phyloP scores from a whole-genome alignment of 2,113 vertebrate species.

The Gavialis gangeticus region DNA sequence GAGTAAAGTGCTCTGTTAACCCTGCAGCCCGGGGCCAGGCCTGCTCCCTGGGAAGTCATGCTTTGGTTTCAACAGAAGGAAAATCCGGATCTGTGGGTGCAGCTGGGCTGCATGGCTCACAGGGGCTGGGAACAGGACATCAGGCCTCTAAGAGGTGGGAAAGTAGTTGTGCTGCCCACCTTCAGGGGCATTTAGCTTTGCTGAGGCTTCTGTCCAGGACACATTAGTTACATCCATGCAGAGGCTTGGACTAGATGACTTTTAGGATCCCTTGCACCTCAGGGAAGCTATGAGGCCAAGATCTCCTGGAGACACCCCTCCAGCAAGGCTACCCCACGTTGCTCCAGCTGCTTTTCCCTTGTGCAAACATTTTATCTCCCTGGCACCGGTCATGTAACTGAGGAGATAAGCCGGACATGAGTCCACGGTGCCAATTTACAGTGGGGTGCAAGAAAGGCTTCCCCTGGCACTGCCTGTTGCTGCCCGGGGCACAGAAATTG shows the following conservation, averaged over 20 bases:
- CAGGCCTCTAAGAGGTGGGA: not conserved
- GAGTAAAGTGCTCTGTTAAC: fast-evolving
- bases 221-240: no score
- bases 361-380: not conserved
- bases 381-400: not conserved
- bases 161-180: not conserved
- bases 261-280: no score
- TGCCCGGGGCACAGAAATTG: no score
- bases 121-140: fast-evolving
- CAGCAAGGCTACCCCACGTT: not conserved
- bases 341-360: not conserved
- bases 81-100: conserved; percentile 24
- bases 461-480: no score
- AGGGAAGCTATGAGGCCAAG: no score
- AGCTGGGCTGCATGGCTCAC: not conserved
- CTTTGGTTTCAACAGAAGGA: not conserved
- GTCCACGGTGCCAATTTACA: no score
- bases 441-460: no score
- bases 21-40: not conserved
- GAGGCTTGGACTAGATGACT: no score
- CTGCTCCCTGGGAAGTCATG: not conserved
- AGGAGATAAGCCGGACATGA: no score
- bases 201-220: no score
- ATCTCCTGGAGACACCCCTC: no score
- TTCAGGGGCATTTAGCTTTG: no score